A percentile compares a stretch with the other conserved stretches of the same genome.
Evolutionary conservation across 2,797 vertebrate species (phyloP).

Genomic region (Sebastiscus albofasciatus): DNA sequence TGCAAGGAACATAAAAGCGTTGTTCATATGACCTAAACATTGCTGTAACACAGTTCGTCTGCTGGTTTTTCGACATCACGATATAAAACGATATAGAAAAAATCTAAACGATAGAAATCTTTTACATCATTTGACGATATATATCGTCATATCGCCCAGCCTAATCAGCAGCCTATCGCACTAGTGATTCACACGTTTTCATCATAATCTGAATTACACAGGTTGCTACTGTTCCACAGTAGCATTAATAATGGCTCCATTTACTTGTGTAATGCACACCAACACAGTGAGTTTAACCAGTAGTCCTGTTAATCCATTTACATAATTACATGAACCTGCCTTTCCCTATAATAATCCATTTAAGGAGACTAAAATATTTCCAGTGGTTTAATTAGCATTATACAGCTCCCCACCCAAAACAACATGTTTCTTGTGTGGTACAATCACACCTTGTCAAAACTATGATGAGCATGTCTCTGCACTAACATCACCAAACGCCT

Average conservation of each 20-base stretch:
- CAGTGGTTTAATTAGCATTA: neutral
- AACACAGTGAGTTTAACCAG: neutral
- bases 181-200: neutral
- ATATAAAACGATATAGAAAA: neutral
- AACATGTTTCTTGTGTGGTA: neutral
- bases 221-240: neutral
- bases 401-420: neutral
- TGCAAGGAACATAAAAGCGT: neutral
- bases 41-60: neutral
- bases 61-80: neutral
- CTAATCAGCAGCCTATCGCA: neutral
- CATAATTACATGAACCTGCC: neutral
- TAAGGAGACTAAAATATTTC: neutral
- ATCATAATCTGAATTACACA: neutral
- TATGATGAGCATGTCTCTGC: neutral
- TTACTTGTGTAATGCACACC: neutral
- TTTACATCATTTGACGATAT: no score
- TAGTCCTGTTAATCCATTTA: neutral
- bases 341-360: neutral
- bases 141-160: no score
- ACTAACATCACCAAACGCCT: neutral
- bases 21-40: neutral
- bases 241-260: neutral
- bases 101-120: neutral
- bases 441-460: neutral